Percentiles rank a stretch among this genome's conserved stretches.
Evolutionary conservation across 2,888 invertebrate species (phyloP).

Genomic region (Pammene fasciana): DNA sequence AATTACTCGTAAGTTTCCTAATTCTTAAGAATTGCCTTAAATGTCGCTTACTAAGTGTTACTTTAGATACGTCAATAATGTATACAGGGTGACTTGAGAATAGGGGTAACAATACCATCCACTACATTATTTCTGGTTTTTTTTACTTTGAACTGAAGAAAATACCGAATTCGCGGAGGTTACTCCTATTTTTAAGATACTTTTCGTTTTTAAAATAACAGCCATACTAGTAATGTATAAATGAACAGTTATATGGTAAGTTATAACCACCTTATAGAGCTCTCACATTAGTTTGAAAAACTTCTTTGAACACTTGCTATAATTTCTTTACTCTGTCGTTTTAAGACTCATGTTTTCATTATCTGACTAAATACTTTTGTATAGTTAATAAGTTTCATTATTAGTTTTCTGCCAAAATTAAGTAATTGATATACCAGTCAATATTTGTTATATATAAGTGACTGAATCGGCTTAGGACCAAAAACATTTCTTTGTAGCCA

Average conservation of each 20-base stretch:
- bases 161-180: not conserved
- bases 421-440: conserved; percentile 9
- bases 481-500: conserved; percentile 18
- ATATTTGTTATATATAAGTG: conserved; percentile 18
- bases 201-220: not conserved
- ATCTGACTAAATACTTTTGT: too few species aligned
- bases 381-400: not conserved
- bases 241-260: not conserved
- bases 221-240: conserved; percentile 4
- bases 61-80: not conserved
- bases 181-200: not conserved
- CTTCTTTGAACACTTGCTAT: too few species aligned
- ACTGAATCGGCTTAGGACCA: conserved; percentile 40
- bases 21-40: conserved; percentile 21
- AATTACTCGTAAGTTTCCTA: not conserved
- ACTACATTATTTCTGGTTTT: too few species aligned
- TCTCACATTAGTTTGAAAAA: conserved; percentile 7
- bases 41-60: conserved; percentile 6
- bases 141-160: too few species aligned
- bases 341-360: too few species aligned
- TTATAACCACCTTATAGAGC: conserved; percentile 1
- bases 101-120: conserved; percentile 4
- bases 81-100: not conserved
- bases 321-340: too few species aligned
- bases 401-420: not conserved